Evolutionary conservation across 1,140 invertebrate genomes (phyloP), one percentile per base, ranked within the genome.

Genomic region (Lordiphosa mommai): DNA sequence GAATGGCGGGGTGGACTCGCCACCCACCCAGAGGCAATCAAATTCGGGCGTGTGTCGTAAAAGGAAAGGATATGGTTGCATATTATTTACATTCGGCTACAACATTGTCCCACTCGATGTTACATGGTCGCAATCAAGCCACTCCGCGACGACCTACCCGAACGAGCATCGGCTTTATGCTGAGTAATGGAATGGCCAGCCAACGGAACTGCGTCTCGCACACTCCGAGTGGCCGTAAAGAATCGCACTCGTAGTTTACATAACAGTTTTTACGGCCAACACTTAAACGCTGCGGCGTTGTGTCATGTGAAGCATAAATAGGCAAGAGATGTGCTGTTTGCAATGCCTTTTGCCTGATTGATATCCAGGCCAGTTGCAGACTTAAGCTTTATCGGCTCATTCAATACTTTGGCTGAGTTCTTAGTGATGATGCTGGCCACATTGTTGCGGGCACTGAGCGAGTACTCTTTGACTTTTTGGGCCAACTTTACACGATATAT

Each of bases 101-200:
- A 66, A 67, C 63, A 67, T 67, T 67, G 61, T 67, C 51, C 50
- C 63, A 38, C 44, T 58, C 50, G 44, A 43, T 56, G 43, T 14
- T 36, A 61, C 57, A 61, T 50, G 44, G 43, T 8, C 57, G 44
- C 56, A 63, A 61, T 63, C 61, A 66, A 65, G 61, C 41, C 47
- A 37, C 4, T 40, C 32, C 9, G 48, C 53, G 49, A 23, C 44
- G 16, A 41, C 27, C 20, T 27, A 43, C 40, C 10, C 12, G 27
- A 29, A 12, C 40, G 20, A 23, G 46, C 30, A 44, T 51, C 43
- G 57, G 43, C 66, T 66, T 66, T 58, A 58, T 66, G 63, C 63
- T 67, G 63, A 67, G 63, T 67, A 67, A 67, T 67, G 61, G 63
- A 67, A 67, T 67, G 61, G 63, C 44, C 51, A 13, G 52, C 52